Base-by-base conservation (phyloP, 2,113 vertebrate genomes). In the Electrona antarctica region DNA sequence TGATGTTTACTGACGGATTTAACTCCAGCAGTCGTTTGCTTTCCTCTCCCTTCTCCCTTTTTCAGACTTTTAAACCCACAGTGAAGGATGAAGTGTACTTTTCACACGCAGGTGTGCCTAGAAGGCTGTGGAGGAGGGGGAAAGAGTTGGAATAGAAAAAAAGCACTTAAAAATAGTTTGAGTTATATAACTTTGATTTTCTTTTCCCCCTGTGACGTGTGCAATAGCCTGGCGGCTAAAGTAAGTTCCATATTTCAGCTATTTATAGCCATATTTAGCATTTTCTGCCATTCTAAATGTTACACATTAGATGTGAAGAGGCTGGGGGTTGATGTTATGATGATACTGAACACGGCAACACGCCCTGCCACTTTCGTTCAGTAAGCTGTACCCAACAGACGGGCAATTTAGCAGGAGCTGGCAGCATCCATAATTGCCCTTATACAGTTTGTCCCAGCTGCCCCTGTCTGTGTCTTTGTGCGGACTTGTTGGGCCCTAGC, bases 1-100 rank as follows among this genome's bases (percentile, higher is more conserved):
- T 80, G 82, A 80, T 85, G 77, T 76, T 73, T 76, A 73, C 81
- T 80, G 67, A 66, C 71, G 59, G 80, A 76, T 78, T 68, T 15
- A 56, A 67, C 67, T 80, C 58, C 73, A 70, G 5, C 62, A 62
- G 57, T 41, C 47, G 6, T 69, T 12, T 41, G 3, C 67, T 29
- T 41, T n/a, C 29, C 9, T 46, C 60, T 49, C 7, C 46, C 33
- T 33, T 13, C 5, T 5, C 4, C 1, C 41, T 48, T 7, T 64
- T 13, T 54, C n/a, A n/a, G 13, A 68, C 46, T 3, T 10, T 57
- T 56, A 54, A 46, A 47, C 52, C 33, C 33, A 51, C 8, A 14
- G 48, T 33, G 14, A 9, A 11, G 13, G 45, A 65, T 9, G 11
- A 52, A 41, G 62, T 29, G 28, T 29, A 60, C 64, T 15, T 46